Percentiles rank a stretch among this genome's conserved stretches.
Evolutionary conservation across 2,113 vertebrate species (phyloP).

Genomic region (Engraulis encrasicolus): DNA sequence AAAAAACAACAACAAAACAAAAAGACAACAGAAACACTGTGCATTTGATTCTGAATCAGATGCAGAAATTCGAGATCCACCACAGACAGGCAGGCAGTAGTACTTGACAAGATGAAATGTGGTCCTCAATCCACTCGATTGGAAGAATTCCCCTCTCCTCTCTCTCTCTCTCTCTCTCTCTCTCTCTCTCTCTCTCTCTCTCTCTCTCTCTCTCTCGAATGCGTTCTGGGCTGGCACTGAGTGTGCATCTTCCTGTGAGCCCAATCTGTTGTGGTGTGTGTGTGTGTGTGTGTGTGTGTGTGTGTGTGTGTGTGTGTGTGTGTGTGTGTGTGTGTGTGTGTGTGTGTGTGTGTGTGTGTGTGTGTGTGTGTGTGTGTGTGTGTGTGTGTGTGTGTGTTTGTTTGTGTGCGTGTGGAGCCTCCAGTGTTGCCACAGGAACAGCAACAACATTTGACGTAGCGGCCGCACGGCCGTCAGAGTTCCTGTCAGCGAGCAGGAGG

Average conservation of each 20-base stretch:
- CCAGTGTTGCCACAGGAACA: constrained; percentile 25
- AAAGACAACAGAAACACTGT: background rate
- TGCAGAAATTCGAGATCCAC: background rate
- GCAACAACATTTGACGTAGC: constrained; percentile 21
- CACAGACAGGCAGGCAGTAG: no score
- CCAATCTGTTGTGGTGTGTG: background rate
- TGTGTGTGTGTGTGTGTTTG: no score
- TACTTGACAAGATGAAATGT: background rate
- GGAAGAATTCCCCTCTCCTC: constrained; percentile 4
- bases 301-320: no score
- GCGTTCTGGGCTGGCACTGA: background rate
- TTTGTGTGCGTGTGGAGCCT: background rate
- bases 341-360: no score
- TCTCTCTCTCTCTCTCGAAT: no score
- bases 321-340: no score
- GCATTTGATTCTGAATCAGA: background rate
- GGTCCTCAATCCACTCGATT: background rate
- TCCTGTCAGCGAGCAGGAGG: constrained; percentile 29
- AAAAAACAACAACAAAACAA: no score
- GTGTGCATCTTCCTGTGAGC: background rate
- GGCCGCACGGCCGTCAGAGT: no score
- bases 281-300: no score
- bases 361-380: no score
- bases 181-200: no score
- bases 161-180: no score